Evolutionary conservation across 1,140 invertebrate genomes (phyloP), one percentile per base, ranked within the genome.

Genomic region (Drosophila subpulchrella): DNA sequence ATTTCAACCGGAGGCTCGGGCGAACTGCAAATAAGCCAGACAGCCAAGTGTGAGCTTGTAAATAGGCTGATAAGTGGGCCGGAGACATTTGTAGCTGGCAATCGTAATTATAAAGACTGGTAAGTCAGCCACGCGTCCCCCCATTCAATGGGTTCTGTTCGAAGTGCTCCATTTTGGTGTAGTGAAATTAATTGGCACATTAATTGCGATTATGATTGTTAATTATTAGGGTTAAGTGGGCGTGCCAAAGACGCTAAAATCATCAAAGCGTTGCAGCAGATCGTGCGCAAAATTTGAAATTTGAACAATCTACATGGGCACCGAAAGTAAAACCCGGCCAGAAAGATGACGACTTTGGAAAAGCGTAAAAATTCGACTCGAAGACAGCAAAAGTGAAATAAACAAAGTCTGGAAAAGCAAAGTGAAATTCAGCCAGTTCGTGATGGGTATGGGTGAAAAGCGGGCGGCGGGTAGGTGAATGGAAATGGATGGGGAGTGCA

Each of bases 281-380:
- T 89, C 84, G 84, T 89, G 84, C 84, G 84, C 85, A 84, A 89
- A 84, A 89, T 89, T 89, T 84, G 68, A 90, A 89, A 79, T 73
- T 34, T 10, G 79, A 79, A 79, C 50, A 62, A 78, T 73, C 75
- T 72, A 58, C 73, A 77, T 73, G 57, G 55, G 60, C 60, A 60
- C 38, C 65, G 86, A 88, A 88, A 83, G 79, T 88, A 88, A 86
- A 86, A 88, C 61, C 71, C 79, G 58, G 68, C 60, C 72, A 75
- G 71, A 50, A 39, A 39, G 66, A 38, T 66, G 79, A 75, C 67
- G 78, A 79, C 84, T 88, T 89, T 89, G 83, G 84, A 88, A 88
- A 89, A 88, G 84, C 84, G 84, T 80, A 80, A 73, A 86, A 81
- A 58, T 74, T 62, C 58, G 73, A 75, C 85, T 62, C 58, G 73